Conservation (phyloP, 2,113 vertebrate genomes). For the Mohoua ochrocephala region DNA sequence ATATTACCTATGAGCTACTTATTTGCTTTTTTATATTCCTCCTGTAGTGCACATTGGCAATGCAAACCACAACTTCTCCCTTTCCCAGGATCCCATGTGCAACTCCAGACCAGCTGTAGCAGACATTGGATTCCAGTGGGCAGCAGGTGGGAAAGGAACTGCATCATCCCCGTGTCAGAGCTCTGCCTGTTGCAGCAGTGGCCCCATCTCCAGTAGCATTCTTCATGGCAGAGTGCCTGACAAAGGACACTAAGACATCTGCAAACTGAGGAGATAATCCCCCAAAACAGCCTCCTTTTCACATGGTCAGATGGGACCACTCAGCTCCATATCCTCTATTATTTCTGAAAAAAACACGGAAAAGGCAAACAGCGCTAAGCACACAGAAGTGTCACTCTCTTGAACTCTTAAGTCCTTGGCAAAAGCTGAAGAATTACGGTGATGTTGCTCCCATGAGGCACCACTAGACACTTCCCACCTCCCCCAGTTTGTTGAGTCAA, state of each 20-base stretch:
- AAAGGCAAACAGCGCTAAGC: not conserved
- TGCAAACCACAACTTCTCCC: not conserved
- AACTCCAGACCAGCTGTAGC: not conserved
- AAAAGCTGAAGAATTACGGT: not conserved
- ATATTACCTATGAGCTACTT: not conserved
- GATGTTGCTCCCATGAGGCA: not conserved
- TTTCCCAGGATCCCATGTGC: not conserved
- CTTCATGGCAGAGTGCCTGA: not conserved
- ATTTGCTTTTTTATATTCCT: not conserved
- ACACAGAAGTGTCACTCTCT: not conserved
- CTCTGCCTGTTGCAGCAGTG: not conserved
- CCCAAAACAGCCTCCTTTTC: not conserved
- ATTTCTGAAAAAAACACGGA: not conserved
- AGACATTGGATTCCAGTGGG: not conserved
- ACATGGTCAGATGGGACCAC: not conserved
- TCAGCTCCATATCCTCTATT: not conserved
- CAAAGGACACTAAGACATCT: not conserved
- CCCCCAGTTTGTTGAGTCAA: not conserved
- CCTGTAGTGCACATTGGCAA: not conserved
- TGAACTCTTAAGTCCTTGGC: not conserved
- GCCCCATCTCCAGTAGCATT: no score
- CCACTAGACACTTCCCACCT: not conserved
- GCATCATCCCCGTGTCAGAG: not conserved
- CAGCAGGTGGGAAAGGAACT: not conserved
- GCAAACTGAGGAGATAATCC: not conserved